Percentiles rank a stretch among this genome's conserved stretches.
Conservation (phyloP, 2,797 vertebrate species). For the Podargus strigoides region DNA sequence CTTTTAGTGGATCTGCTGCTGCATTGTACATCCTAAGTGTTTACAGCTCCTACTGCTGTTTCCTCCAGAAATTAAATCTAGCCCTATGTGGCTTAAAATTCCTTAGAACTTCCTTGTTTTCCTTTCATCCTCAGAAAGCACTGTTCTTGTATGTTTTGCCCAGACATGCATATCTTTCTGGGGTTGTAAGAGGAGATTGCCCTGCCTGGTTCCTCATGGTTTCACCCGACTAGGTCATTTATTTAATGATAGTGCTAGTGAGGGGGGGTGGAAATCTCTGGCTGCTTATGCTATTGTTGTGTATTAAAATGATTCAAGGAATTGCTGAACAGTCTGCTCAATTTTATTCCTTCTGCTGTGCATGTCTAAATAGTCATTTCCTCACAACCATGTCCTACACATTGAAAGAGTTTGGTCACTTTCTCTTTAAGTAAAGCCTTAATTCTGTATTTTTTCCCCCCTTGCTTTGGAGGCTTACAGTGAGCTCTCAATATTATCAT, state of each 20-base stretch:
- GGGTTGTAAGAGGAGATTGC: neutral
- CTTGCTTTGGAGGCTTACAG: neutral
- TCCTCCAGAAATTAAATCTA: neutral
- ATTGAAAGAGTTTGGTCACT: neutral
- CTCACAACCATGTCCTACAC: neutral
- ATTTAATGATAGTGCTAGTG: neutral
- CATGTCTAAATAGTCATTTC: neutral
- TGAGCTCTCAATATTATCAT: neutral
- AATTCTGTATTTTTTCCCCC: no score
- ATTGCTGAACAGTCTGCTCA: neutral
- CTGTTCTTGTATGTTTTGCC: neutral
- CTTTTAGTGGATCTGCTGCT: neutral
- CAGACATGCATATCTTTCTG: neutral
- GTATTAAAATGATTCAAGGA: neutral
- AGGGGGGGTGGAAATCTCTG: no score
- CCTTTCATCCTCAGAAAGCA: neutral
- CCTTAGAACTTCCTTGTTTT: neutral
- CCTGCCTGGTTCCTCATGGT: neutral
- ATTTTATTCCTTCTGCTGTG: neutral
- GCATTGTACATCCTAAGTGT: neutral
- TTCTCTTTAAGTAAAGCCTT: neutral
- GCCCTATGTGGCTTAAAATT: accelerated
- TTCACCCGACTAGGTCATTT: neutral
- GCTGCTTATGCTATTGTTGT: neutral
- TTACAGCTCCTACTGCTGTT: neutral